These are phyloP conservation scores for Eledona agricola DNA, from an alignment of 2,888 invertebrate genomes.

Conservation along the genomic window DNA sequence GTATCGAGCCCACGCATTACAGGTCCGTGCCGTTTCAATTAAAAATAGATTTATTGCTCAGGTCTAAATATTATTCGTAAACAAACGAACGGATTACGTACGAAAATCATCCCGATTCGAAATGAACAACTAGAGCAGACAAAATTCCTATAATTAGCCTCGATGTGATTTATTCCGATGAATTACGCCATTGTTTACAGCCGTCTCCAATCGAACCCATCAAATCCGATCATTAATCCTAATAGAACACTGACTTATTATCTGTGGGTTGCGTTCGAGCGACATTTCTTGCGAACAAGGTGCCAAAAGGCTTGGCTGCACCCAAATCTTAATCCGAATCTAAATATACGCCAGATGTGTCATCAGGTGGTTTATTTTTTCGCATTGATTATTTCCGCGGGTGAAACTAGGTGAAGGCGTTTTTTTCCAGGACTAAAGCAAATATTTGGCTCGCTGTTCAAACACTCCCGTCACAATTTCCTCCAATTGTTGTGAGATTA, in stretches of 20 bases:
- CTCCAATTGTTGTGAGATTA: constrained; percentile 3
- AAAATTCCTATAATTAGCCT: constrained; percentile 1
- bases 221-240: neutral
- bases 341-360: no score
- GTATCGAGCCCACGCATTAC: constrained; percentile 55
- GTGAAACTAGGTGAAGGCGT: constrained; percentile 17
- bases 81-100: neutral
- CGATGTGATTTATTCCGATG: constrained; percentile 1
- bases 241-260: no score
- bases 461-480: constrained; percentile 1
- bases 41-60: neutral
- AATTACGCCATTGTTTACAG: constrained; percentile 20
- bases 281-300: no score
- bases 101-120: no score
- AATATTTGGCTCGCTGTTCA: constrained; percentile 8
- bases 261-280: no score
- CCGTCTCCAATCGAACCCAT: neutral
- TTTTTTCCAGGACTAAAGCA: constrained; percentile 3
- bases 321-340: no score
- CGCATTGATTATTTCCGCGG: no score
- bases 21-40: constrained; percentile 47
- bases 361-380: no score
- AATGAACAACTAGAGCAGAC: no score
- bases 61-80: neutral
- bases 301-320: no score